phyloP scores from a whole-genome alignment of 2,113 vertebrate species.

The Rhadina sibilatrix region DNA sequence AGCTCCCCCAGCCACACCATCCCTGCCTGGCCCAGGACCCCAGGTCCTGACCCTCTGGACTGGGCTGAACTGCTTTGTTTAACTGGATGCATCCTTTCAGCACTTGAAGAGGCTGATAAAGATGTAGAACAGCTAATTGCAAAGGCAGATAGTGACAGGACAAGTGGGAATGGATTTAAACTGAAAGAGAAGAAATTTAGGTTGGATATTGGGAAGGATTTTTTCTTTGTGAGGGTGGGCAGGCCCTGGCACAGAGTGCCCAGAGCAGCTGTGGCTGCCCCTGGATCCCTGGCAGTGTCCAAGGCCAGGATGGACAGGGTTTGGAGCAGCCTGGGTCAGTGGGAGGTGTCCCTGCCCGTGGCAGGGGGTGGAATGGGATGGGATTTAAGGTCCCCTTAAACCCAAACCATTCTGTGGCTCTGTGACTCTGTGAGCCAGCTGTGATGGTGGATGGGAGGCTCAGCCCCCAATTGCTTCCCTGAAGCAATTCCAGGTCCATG shows the following conservation, averaged over 20 bases:
- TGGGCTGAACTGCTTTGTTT: background rate
- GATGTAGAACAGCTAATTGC: background rate
- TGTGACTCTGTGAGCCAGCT: background rate
- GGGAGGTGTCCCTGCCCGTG: background rate
- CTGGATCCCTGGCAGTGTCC: background rate
- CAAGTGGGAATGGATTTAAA: background rate
- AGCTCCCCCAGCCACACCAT: background rate
- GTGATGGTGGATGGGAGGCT: background rate
- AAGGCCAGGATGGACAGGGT: accelerated
- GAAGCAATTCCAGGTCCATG: background rate
- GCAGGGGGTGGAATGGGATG: background rate
- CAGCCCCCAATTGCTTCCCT: background rate
- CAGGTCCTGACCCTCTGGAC: accelerated
- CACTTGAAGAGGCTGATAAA: background rate
- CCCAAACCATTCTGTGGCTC: background rate
- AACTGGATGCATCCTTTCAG: background rate
- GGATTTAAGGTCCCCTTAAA: accelerated
- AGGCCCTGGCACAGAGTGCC: background rate
- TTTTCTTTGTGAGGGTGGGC: accelerated
- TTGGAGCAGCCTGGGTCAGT: background rate
- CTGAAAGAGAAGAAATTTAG: background rate
- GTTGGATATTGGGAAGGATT: background rate
- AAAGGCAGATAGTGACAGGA: background rate
- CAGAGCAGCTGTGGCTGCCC: background rate
- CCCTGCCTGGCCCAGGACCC: background rate